Evolutionary conservation across 23 tunicate genomes (phyloP).

Genomic region (Halocynthia aurantium): DNA sequence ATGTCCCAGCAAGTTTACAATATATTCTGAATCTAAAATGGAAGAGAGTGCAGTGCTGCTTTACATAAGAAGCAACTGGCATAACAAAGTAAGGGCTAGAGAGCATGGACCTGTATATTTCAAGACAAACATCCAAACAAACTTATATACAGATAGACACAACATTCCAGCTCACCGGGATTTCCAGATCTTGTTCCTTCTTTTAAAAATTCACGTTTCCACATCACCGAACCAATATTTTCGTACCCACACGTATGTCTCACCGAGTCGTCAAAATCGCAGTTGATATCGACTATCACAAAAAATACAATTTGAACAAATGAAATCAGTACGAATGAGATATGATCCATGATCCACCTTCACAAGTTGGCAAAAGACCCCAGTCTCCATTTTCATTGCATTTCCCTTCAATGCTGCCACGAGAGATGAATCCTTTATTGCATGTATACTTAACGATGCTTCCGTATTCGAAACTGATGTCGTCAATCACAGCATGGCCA

Average conservation of each 20-base stretch:
- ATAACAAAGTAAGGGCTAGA: no score
- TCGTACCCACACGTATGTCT: slow-evolving; percentile 20
- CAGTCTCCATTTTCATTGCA: slow-evolving; percentile 50
- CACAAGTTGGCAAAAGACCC: slow-evolving; percentile 40
- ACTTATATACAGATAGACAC: no score
- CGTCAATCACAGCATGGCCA: background rate
- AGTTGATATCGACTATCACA: slow-evolving; percentile 20
- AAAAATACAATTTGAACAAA: background rate
- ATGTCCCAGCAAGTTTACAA: no score
- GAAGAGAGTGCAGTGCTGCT: no score
- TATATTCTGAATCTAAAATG: no score
- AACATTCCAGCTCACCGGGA: slow-evolving; percentile 10
- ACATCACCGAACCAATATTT: slow-evolving; percentile 19
- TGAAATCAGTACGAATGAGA: background rate
- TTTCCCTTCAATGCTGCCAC: slow-evolving; percentile 14
- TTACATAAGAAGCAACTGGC: no score
- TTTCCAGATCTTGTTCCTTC: slow-evolving; percentile 7
- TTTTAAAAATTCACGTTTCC: slow-evolving; percentile 11
- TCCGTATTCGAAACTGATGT: background rate
- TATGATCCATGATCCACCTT: slow-evolving; percentile 13
- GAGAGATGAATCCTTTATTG: slow-evolving; percentile 14
- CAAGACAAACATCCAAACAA: no score
- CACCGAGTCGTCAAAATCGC: slow-evolving; percentile 23
- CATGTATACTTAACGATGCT: slow-evolving; percentile 21
- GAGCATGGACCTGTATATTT: no score